Evolutionary conservation across 1,140 invertebrate species (phyloP).

Genomic region (Drosophila kepulauana): DNA sequence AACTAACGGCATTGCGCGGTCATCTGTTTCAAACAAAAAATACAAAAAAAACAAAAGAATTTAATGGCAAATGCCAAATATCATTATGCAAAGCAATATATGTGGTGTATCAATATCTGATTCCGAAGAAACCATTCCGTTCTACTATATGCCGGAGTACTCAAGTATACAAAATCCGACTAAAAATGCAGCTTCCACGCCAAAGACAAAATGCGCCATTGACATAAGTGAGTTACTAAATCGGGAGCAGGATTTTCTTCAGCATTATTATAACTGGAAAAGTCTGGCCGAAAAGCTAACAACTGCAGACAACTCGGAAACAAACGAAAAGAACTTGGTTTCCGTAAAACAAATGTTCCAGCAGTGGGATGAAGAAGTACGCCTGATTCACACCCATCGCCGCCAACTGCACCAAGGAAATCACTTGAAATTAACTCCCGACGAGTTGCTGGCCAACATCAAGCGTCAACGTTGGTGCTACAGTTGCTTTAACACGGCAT

Average conservation of each 20-base stretch:
- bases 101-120: background rate
- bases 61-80: background rate
- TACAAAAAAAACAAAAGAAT: background rate
- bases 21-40: background rate
- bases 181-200: background rate
- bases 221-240: background rate
- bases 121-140: conserved; percentile 4
- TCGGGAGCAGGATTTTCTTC: background rate
- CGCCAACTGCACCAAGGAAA: background rate
- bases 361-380: background rate
- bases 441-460: conserved; percentile 15
- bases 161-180: background rate
- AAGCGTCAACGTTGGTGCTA: conserved; percentile 23
- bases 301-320: background rate
- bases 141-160: background rate
- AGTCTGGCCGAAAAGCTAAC: background rate
- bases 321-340: background rate
- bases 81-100: background rate
- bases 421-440: background rate
- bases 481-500: conserved; percentile 7
- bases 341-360: background rate
- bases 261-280: conserved; percentile 1
- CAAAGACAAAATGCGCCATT: background rate
- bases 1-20: background rate
- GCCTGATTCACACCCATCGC: background rate